Percentiles rank a stretch among this genome's conserved stretches.
Conservation (phyloP, 2,113 vertebrate species). For the Cephalopholis sonnerati region DNA sequence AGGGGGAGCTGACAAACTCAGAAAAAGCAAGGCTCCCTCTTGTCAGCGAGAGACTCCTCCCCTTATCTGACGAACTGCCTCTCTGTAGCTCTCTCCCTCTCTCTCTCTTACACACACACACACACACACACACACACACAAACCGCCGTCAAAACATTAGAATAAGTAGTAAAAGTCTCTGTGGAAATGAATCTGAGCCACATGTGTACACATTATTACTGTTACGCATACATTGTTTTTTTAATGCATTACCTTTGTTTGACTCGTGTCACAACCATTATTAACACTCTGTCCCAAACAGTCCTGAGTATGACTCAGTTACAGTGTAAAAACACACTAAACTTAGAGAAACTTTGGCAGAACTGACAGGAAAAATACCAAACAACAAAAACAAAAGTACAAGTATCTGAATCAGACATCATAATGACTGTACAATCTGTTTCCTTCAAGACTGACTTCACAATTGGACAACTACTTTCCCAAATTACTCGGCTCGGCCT, state of each 20-base stretch:
- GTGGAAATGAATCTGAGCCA: neutral
- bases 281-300: neutral
- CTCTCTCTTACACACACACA: slow-evolving; percentile 1
- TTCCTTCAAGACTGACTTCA: neutral
- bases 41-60: slow-evolving; percentile 85
- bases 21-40: slow-evolving; percentile 85
- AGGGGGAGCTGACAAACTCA: slow-evolving; percentile 88
- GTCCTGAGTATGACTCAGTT: neutral
- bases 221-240: neutral
- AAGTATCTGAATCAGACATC: neutral
- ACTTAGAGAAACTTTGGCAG: slow-evolving; percentile 4
- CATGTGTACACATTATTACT: neutral
- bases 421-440: neutral
- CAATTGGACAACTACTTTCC: slow-evolving; percentile 27
- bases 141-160: slow-evolving; percentile 45
- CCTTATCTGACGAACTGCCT: slow-evolving; percentile 68
- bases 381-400: neutral
- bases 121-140: neutral
- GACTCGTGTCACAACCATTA: neutral
- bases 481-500: slow-evolving; percentile 31
- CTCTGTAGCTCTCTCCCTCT: slow-evolving; percentile 37
- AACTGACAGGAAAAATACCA: neutral
- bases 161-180: slow-evolving; percentile 41
- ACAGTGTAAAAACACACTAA: neutral
- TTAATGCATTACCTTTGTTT: neutral